Evolutionary conservation across 2,888 invertebrate species (phyloP).

Genomic region (Oxyteleia sp.): DNA sequence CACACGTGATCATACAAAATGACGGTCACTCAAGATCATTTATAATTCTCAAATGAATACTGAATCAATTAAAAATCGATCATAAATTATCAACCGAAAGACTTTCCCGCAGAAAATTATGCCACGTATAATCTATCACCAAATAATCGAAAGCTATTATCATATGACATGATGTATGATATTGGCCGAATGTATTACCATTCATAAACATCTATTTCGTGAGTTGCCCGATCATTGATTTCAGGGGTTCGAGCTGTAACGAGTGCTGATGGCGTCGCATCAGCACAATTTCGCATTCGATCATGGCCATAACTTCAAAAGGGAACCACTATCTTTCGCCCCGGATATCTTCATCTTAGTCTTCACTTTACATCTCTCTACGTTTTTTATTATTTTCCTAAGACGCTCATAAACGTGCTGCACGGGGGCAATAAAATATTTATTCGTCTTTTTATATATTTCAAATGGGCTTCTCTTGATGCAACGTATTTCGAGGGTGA

Average conservation of each 20-base stretch:
- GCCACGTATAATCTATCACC: constrained; percentile 52
- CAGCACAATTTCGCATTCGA: constrained; percentile 64
- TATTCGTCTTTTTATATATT: constrained; percentile 45
- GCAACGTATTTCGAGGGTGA: constrained; percentile 12
- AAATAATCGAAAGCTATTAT: constrained; percentile 72
- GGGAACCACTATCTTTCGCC: constrained; percentile 17
- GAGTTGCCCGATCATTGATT: constrained; percentile 67
- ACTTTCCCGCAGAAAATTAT: constrained; percentile 44
- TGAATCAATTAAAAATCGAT: constrained; percentile 29
- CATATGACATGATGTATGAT: constrained; percentile 66
- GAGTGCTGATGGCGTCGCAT: constrained; percentile 62
- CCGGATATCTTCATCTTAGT: constrained; percentile 41
- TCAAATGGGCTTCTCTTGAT: constrained; percentile 11
- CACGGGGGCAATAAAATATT: constrained; percentile 47
- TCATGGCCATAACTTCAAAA: constrained; percentile 42
- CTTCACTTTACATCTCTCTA: constrained; percentile 31
- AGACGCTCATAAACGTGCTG: background rate
- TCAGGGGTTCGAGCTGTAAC: constrained; percentile 50
- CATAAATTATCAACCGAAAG: constrained; percentile 36
- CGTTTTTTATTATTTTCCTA: constrained; percentile 40
- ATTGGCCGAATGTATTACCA: constrained; percentile 67
- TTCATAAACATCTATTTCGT: constrained; percentile 72
- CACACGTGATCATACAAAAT: no score
- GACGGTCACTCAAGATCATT: no score
- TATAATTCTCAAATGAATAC: no score